Base-by-base conservation (phyloP, 2,797 vertebrate genomes). In the Eurystomus glaucurus region DNA sequence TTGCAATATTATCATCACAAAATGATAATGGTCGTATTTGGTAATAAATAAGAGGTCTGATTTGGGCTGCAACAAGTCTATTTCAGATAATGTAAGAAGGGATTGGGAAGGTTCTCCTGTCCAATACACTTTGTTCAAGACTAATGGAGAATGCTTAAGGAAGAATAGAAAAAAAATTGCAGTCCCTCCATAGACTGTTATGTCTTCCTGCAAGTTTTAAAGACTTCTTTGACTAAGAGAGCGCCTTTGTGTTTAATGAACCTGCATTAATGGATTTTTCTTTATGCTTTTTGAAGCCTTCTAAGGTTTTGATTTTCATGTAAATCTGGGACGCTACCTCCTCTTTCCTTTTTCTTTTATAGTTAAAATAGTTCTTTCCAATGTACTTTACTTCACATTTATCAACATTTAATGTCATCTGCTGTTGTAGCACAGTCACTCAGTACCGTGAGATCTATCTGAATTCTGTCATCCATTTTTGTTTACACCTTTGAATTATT, bases 401-500 rank as follows among this genome's bases (percentile, higher is more conserved):
- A 22, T 76, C 65, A 64, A 29, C 19, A 31, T 0, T 33, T 45
- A 78, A 20, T 55, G 20, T 75, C 55, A 39, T 16, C 39, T 74
- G 6, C 23, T 54, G 5, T 50, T 51, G 29, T 68, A 22, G 39
- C 48, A 35, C 1, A 3, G 62, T 60, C 33, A 13, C 51, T 74
- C n/a, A 43, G 29, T 55, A 22, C n/a, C 13, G 3, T n/a, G 55
- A 84, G 29, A 48, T 33, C 57, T 85, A 4, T 84, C 50, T 46
- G 54, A 58, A 37, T 35, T 88, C 14, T 88, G 22, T 57, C 65
- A 51, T 48, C 21, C 5, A 1, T 77, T 90, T 77, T 61, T 64
- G 33, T 85, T 88, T 88, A 51, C 23, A 51, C 20, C 51, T 39
- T 28, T 78, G 61, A 88, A 86, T 88, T 92, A 71, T 55, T 92